Evolutionary conservation across 2,797 vertebrate species (phyloP).

Genomic region (Neosilurus mollespiculum): DNA sequence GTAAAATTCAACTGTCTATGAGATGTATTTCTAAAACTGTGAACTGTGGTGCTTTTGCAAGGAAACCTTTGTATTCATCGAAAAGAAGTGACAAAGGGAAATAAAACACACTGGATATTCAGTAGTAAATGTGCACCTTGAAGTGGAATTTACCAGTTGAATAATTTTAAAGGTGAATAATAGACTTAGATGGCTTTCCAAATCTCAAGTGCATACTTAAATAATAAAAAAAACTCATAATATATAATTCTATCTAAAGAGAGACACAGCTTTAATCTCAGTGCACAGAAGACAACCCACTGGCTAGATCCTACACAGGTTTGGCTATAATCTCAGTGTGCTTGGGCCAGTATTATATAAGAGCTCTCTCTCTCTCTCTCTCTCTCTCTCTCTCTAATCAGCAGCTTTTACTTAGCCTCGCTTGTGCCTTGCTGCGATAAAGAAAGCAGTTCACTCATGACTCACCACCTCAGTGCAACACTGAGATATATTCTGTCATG

Average conservation of each 20-base stretch:
- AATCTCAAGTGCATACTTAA: background rate
- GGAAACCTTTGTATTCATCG: too few relatives aligned
- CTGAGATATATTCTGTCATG: constrained; percentile 25
- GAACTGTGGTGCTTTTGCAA: too few relatives aligned
- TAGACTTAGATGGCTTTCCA: background rate
- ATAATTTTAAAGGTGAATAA: constrained; percentile 6
- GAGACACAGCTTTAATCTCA: constrained; percentile 2
- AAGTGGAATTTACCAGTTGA: constrained; percentile 57
- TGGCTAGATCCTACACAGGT: constrained; percentile 17
- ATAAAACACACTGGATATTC: too few relatives aligned
- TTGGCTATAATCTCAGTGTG: constrained; percentile 26
- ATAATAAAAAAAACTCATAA: too few relatives aligned
- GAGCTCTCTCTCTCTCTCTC: background rate
- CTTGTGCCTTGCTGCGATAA: constrained; percentile 13
- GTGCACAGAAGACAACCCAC: background rate
- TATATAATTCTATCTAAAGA: background rate
- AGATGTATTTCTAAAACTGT: too few relatives aligned
- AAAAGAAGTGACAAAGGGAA: too few relatives aligned
- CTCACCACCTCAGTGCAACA: constrained; percentile 33
- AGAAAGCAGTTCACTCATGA: constrained; percentile 28
- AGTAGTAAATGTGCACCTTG: background rate
- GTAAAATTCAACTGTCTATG: too few relatives aligned
- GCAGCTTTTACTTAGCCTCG: constrained; percentile 3
- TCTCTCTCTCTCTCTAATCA: constrained; percentile 20
- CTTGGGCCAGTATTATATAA: constrained; percentile 11